phyloP scores from a whole-genome alignment of 2,888 invertebrate species.

The Andrena bucephala region DNA sequence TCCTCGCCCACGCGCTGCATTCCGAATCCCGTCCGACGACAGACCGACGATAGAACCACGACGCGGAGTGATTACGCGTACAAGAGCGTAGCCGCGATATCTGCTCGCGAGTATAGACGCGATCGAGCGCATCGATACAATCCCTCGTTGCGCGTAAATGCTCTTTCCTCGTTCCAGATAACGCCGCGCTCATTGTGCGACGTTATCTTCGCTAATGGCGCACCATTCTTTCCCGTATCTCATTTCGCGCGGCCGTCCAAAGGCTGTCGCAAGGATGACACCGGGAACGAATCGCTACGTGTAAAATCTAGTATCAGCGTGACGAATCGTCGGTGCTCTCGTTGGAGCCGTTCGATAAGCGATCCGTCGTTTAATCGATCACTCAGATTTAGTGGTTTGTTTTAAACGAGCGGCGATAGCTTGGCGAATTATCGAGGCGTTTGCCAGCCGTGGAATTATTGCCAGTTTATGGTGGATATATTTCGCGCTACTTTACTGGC shows the following conservation, averaged over 20 bases:
- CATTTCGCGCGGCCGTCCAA: conserved; percentile 1
- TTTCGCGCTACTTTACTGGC: conserved; percentile 45
- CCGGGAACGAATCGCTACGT: neutral
- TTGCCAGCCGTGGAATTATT: conserved; percentile 41
- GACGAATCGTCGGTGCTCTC: conserved; percentile 5
- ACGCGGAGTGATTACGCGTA: conserved; percentile 60
- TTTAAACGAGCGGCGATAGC: conserved; percentile 24
- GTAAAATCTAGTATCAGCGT: neutral
- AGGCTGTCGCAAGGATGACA: neutral
- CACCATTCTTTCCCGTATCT: no score
- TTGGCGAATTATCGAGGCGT: conserved; percentile 39
- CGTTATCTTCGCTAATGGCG: conserved; percentile 7
- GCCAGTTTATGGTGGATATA: conserved; percentile 53
- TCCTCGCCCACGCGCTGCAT: conserved; percentile 67
- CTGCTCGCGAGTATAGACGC: conserved; percentile 25
- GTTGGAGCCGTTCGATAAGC: conserved; percentile 6
- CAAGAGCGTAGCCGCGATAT: conserved; percentile 55
- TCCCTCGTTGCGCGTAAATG: conserved; percentile 47
- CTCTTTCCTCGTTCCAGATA: conserved; percentile 54
- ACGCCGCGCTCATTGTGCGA: conserved; percentile 32
- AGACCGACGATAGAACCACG: conserved; percentile 29
- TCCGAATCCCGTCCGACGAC: conserved; percentile 58
- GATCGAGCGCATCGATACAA: conserved; percentile 41
- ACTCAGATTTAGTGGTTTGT: conserved; percentile 38
- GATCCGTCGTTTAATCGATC: conserved; percentile 22